Conservation (phyloP, 2,888 invertebrate genomes). For the Teleiodes luculella region DNA sequence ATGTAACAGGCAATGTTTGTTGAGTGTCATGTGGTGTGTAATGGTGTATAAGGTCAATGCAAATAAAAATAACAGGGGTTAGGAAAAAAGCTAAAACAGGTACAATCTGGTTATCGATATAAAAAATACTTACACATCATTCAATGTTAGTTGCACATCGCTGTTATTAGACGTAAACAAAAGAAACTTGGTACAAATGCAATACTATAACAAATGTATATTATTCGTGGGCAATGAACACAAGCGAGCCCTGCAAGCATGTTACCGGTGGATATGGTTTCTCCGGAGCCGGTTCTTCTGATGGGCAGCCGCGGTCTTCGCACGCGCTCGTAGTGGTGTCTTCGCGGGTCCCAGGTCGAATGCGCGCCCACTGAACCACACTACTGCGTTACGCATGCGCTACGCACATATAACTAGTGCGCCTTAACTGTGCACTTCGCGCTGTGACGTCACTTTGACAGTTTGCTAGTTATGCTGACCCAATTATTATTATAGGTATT, state of each 20-base stretch:
- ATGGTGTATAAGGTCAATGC: conserved; percentile 17
- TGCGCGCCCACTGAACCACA: conserved; percentile 74
- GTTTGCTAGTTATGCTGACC: too few species aligned
- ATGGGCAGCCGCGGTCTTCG: conserved; percentile 80
- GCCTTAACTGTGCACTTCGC: too few species aligned
- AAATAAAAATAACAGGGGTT: conserved; percentile 43
- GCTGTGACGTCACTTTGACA: too few species aligned
- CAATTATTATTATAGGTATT: too few species aligned
- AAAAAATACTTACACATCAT: conserved; percentile 26
- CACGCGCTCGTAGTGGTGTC: conserved; percentile 94
- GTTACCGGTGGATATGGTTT: conserved; percentile 81
- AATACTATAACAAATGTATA: too few species aligned
- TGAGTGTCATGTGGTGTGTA: background rate
- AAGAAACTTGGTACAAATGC: too few species aligned
- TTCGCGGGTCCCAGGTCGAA: conserved; percentile 93
- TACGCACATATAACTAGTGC: too few species aligned
- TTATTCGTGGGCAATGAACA: background rate
- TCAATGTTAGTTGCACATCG: conserved; percentile 42
- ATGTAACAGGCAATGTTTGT: too few species aligned
- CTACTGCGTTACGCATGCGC: conserved; percentile 82
- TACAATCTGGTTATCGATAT: conserved; percentile 9
- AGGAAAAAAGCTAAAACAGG: conserved; percentile 37
- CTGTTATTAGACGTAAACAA: too few species aligned
- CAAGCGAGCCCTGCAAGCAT: conserved; percentile 15
- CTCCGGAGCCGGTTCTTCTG: conserved; percentile 82